Conservation (phyloP, 2,113 vertebrate genomes). For the Alexandromys fortis region DNA sequence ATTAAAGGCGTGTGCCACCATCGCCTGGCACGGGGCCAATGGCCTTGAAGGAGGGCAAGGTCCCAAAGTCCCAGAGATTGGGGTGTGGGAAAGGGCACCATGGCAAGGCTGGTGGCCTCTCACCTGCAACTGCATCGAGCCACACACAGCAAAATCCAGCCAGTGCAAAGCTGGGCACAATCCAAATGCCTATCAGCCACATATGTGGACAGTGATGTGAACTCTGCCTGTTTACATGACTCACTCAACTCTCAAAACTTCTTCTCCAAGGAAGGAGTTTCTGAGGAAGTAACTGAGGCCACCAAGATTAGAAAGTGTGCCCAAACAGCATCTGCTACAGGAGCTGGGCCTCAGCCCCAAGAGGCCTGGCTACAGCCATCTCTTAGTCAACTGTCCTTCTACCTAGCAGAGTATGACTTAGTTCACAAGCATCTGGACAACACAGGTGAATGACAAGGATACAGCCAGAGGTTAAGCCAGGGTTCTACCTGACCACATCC, state of each 20-base stretch:
- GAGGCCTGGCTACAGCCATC: neutral
- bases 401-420: accelerated
- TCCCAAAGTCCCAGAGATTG: neutral
- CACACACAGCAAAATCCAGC: accelerated
- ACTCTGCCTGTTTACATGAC: neutral
- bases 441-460: accelerated
- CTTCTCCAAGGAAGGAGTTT: neutral
- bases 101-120: neutral
- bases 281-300: neutral
- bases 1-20: too few species aligned
- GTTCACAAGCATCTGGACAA: neutral
- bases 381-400: neutral
- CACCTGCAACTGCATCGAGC: accelerated
- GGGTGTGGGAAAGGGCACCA: neutral
- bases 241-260: neutral
- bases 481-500: neutral
- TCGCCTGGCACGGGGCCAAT: too few species aligned
- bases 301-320: neutral
- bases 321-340: accelerated
- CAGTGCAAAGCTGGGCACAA: neutral
- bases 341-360: neutral
- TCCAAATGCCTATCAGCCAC: accelerated
- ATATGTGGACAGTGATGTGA: neutral
- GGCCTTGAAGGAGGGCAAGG: neutral
- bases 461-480: too few species aligned